Base-by-base conservation (phyloP, 2,797 vertebrate species). In the Caiman crocodilus region DNA sequence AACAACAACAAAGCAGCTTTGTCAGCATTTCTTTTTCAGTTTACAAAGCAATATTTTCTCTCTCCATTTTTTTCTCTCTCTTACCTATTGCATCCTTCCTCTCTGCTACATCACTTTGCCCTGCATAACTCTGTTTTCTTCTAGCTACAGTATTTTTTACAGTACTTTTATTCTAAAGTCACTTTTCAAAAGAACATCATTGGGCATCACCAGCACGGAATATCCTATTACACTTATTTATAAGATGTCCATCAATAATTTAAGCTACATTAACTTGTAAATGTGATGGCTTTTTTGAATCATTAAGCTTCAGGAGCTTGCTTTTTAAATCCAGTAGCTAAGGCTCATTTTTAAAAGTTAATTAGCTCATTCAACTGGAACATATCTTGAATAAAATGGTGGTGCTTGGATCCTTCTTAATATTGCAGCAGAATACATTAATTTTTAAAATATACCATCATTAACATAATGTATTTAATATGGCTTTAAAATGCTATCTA, bases 311-410 rank as follows among this genome's bases (percentile, higher is more conserved):
- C 90, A 93, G 85, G 85, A 91, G 79, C 86, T 94, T 88, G 67
- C 83, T 95, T 96, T 92, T 71, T 94, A 93, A 94, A 91, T 92
- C 83, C 76, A 80, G 77, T 77, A 82, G 67, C 73, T 88, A 55
- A 58, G 69, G 94, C 90, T 94, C 90, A 90, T 97, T 96, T 96
- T 97, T 96, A 95, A 95, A 94, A 96, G 86, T 84, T 91, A 96
- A 96, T 96, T 96, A 96, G 73, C 83, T 95, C 3, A 0, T 95
- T 96, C 90, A 96, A 10, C 88, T 94, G 93, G 94, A 96, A 93
- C 91, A 10, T 87, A 94, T 92, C 92, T 94, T 94, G 84, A 50
- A 50, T 92, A 91, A 91, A 97, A 95, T 82, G 93, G 63, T 79
- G 90, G 85, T 76, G 59, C 75, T 87, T 56, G 59, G 91, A 73